A percentile compares a stretch with the other conserved stretches of the same genome.
Conservation (phyloP, 2,888 invertebrate genomes). For the Hofmannophila pseudospretella region DNA sequence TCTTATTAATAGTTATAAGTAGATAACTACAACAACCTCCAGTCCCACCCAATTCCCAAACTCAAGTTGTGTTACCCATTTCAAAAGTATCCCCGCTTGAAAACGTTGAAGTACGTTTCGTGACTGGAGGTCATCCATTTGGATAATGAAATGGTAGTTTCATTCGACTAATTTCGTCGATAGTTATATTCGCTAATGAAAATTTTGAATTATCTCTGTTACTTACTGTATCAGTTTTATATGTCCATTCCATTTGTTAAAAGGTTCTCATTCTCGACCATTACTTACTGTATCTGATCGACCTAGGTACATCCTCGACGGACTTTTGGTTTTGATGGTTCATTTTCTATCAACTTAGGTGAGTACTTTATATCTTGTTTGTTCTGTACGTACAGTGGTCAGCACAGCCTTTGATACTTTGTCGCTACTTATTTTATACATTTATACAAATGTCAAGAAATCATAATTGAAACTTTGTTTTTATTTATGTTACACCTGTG, state of each 20-base stretch:
- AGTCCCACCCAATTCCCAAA: conserved; percentile 12
- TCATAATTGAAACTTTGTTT: background rate
- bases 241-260: background rate
- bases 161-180: conserved; percentile 27
- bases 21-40: too few species aligned
- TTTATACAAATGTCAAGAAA: too few species aligned
- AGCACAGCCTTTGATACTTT: too few species aligned
- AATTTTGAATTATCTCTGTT: conserved; percentile 4
- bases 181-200: conserved; percentile 4
- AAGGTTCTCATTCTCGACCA: too few species aligned
- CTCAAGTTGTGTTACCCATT: conserved; percentile 8
- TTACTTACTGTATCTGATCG: too few species aligned
- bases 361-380: too few species aligned
- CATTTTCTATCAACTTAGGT: too few species aligned
- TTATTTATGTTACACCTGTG: background rate
- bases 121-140: conserved; percentile 47
- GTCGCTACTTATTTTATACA: background rate
- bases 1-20: too few species aligned
- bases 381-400: too few species aligned
- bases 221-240: background rate
- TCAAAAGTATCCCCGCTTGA: conserved; percentile 12
- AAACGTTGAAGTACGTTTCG: conserved; percentile 29
- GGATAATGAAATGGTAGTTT: conserved; percentile 46
- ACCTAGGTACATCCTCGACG: too few species aligned
- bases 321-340: too few species aligned